phyloP scores from a whole-genome alignment of 2,888 invertebrate genomes.

The Heliconius cydno region DNA sequence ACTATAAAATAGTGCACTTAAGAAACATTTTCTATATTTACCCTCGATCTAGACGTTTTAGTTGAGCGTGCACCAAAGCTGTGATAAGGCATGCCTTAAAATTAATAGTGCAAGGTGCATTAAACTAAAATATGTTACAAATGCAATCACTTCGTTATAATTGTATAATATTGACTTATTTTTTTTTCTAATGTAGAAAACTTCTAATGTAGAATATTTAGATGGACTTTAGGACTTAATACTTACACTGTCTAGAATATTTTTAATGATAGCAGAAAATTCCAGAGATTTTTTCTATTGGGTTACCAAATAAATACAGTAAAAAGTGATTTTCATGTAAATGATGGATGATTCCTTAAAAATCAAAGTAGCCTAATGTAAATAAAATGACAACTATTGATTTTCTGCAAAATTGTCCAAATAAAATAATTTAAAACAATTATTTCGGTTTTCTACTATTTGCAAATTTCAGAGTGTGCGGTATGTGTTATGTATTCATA shows the following conservation, averaged over 20 bases:
- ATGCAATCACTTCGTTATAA: not conserved
- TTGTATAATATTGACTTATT: not conserved
- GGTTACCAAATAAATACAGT: not conserved
- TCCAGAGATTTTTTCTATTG: not conserved
- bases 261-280: not conserved
- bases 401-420: not conserved
- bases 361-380: not conserved
- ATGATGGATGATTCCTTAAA: not conserved
- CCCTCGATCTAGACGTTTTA: conserved; percentile 6
- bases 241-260: no score
- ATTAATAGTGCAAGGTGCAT: conserved; percentile 18
- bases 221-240: not conserved
- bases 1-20: not conserved
- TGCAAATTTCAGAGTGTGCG: no score
- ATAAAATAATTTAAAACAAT: no score
- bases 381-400: no score
- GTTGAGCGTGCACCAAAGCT: conserved; percentile 27
- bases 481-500: no score
- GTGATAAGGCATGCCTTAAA: conserved; percentile 32
- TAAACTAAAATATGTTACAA: not conserved
- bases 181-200: not conserved
- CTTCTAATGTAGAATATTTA: not conserved
- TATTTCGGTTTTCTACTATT: not conserved
- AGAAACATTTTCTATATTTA: conserved; percentile 22
- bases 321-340: no score